phyloP scores from a whole-genome alignment of 2,888 invertebrate genomes.

The Seira ritae region DNA sequence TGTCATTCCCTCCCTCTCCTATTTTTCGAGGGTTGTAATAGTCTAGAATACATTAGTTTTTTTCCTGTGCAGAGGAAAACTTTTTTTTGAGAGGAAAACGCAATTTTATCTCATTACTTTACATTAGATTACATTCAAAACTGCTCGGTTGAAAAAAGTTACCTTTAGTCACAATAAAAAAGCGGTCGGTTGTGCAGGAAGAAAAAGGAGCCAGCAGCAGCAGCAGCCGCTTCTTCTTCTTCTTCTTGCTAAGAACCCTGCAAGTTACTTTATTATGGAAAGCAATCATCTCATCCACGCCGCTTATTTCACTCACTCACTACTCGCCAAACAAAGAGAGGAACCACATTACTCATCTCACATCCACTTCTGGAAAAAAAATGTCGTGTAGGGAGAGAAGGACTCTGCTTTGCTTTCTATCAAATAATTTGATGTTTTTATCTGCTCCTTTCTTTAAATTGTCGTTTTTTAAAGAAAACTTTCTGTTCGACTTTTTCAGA shows the following conservation, averaged over 20 bases:
- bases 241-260: neutral
- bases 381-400: conserved; percentile 11
- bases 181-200: neutral
- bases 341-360: conserved; percentile 16
- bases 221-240: neutral
- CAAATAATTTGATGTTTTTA: conserved; percentile 56
- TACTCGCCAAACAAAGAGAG: too few species aligned
- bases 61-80: conserved; percentile 10
- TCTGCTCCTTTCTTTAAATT: conserved; percentile 48
- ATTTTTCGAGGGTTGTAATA: neutral
- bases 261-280: conserved; percentile 49
- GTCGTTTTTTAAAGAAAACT: conserved; percentile 28
- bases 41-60: conserved; percentile 34
- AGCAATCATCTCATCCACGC: conserved; percentile 59
- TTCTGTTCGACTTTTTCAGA: conserved; percentile 13
- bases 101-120: conserved; percentile 64
- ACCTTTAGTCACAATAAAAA: conserved; percentile 31
- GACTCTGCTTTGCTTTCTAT: conserved; percentile 33
- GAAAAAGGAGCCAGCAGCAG: neutral
- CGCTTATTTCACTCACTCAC: conserved; percentile 42
- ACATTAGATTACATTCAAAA: conserved; percentile 57
- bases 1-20: conserved; percentile 11
- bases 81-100: conserved; percentile 40
- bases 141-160: conserved; percentile 37
- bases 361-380: neutral